Evolutionary conservation across 2,113 vertebrate species (phyloP).

Genomic region (Stomatorhinus ivindoensis): DNA sequence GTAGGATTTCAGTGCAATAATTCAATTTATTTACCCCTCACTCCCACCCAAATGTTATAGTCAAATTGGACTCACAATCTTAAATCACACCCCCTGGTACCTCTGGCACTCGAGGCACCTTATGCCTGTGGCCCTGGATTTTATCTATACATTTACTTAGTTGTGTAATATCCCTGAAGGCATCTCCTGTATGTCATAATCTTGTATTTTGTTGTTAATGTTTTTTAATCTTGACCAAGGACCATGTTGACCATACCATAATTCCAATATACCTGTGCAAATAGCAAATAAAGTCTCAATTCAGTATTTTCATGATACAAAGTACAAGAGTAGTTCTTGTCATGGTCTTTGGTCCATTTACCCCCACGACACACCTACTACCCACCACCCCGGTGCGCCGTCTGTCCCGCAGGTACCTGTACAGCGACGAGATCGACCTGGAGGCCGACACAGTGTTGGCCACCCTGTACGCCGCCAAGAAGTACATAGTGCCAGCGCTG

Average conservation of each 20-base stretch:
- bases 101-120: not conserved
- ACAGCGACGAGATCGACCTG: conserved; percentile 89
- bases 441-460: conserved; percentile 89
- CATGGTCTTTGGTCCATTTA: not conserved
- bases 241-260: not conserved
- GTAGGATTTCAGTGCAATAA: not conserved
- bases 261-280: not conserved
- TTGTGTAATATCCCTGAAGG: not conserved
- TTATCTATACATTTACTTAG: not conserved
- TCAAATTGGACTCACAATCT: not conserved
- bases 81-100: not conserved
- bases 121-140: no score
- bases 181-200: not conserved
- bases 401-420: conserved; percentile 73
- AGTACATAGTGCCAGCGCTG: conserved; percentile 86
- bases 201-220: not conserved
- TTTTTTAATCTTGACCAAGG: not conserved
- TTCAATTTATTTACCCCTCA: not conserved
- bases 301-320: not conserved
- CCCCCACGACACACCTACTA: not conserved
- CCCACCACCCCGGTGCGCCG: not conserved
- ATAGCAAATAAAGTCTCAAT: not conserved
- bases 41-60: no score
- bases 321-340: not conserved
- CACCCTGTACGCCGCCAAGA: conserved; percentile 89